Evolutionary conservation across 2,113 vertebrate species (phyloP).

Genomic region (Colistium nudipinnis): DNA sequence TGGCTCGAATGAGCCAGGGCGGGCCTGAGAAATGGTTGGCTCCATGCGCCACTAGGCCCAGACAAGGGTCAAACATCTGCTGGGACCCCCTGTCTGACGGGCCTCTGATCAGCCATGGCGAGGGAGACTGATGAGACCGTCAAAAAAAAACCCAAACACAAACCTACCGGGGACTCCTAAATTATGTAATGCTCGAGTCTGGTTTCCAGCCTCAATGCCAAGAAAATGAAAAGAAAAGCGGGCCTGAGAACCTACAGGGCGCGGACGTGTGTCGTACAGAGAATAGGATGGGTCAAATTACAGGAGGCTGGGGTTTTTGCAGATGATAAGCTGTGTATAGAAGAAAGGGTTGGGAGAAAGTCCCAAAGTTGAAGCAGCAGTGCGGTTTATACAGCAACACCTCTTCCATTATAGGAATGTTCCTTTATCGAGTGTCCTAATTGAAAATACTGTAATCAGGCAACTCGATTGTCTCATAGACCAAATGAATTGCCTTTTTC

Average conservation of each 20-base stretch:
- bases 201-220: slow-evolving; percentile 46
- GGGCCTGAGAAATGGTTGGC: slow-evolving; percentile 62
- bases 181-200: slow-evolving; percentile 38
- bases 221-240: slow-evolving; percentile 50
- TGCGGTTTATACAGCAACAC: slow-evolving; percentile 26
- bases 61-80: slow-evolving; percentile 64
- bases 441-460: slow-evolving; percentile 52
- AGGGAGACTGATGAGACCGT: slow-evolving; percentile 51
- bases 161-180: slow-evolving; percentile 3
- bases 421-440: slow-evolving; percentile 35
- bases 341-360: slow-evolving; percentile 18
- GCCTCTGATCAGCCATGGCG: slow-evolving; percentile 63
- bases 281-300: slow-evolving; percentile 28
- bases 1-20: slow-evolving; percentile 14
- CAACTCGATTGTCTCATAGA: slow-evolving; percentile 37
- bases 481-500: slow-evolving; percentile 57
- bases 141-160: slow-evolving; percentile 40
- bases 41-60: slow-evolving; percentile 54
- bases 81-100: slow-evolving; percentile 60
- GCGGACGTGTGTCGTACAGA: slow-evolving; percentile 25
- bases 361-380: slow-evolving; percentile 14
- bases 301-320: slow-evolving; percentile 9
- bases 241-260: slow-evolving; percentile 11
- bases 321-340: too few species aligned
- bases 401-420: slow-evolving; percentile 35